Evolutionary conservation across 2,797 vertebrate species (phyloP), one percentile per base, ranked within the genome.

Genomic region (Gobionotothen gibberifrons): DNA sequence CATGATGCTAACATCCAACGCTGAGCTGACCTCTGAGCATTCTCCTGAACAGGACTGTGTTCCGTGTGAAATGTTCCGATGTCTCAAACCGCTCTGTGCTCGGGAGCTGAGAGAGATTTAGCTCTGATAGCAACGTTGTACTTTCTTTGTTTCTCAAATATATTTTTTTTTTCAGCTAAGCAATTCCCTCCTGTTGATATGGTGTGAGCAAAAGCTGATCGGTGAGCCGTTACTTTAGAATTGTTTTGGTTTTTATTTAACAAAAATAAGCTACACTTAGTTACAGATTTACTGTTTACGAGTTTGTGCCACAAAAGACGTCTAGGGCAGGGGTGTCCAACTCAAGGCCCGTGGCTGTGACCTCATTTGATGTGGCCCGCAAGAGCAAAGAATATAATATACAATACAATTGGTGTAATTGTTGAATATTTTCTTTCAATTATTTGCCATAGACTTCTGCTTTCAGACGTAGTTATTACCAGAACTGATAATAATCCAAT

Each of bases 1-100:
- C 60, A 32, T 64, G 54, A 64, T 62, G 65, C 68, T 68, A 60
- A 78, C 57, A 63, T 78, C 49, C 39, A 53, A 1, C 16, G 58
- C 71, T 40, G 11, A 60, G 43, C 43, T 9, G 16, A 47, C 42
- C 53, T 64, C 29, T 4, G 6, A 46, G 5, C 40, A 19, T 17
- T 60, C 22, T 51, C 55, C 39, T 46, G 19, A 46, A 11, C 29
- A 22, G 9, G 17, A 22, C 49, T 42, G 43, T 42, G 43, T 5
- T 13, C 51, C 36, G 36, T 51, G 47, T 52, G 10, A 40, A 40
- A 72, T 29, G 11, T 42, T 59, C 15, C 11, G 12, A 2, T 42
- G 44, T 51, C 54, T 48, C 6, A 2, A 21, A 40, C 22, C 54
- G 9, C 52, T 61, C 26, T 9, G 12, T 2, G 52, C 54, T 69